Percentiles rank a stretch among this genome's conserved stretches.
Conservation (phyloP, 2,797 vertebrate species). For the Carduelis carduelis region DNA sequence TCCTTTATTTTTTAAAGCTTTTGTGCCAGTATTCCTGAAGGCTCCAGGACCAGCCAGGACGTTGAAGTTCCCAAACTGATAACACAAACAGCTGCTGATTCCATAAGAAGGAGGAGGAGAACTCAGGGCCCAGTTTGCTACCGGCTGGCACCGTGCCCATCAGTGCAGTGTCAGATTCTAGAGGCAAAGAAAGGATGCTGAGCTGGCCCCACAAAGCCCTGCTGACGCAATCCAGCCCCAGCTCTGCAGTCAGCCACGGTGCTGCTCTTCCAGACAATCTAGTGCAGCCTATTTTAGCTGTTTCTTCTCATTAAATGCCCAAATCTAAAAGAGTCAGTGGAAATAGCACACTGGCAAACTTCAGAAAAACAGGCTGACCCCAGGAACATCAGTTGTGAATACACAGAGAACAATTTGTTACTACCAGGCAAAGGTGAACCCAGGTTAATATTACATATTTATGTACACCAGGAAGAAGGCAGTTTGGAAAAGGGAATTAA, state of each 20-base stretch:
- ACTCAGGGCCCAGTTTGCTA: conserved; percentile 39
- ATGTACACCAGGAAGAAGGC: neutral
- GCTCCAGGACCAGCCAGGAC: neutral
- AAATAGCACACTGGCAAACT: neutral
- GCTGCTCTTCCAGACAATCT: neutral
- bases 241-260: neutral
- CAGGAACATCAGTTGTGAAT: neutral
- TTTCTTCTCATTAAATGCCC: neutral
- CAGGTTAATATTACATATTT: neutral
- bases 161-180: neutral
- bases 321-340: neutral
- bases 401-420: neutral
- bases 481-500: neutral
- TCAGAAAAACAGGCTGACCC: neutral
- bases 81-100: conserved; percentile 37
- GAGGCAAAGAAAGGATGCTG: conserved; percentile 29
- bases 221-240: conserved; percentile 30
- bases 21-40: neutral
- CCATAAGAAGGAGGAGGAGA: neutral
- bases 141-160: conserved; percentile 48
- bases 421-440: conserved; percentile 13
- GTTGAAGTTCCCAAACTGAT: neutral
- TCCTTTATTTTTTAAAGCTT: neutral
- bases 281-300: neutral
- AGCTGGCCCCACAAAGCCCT: neutral